These are phyloP conservation scores for Apteryx mantelli DNA, from an alignment of 2,113 vertebrate genomes.

Conservation along the genomic window DNA sequence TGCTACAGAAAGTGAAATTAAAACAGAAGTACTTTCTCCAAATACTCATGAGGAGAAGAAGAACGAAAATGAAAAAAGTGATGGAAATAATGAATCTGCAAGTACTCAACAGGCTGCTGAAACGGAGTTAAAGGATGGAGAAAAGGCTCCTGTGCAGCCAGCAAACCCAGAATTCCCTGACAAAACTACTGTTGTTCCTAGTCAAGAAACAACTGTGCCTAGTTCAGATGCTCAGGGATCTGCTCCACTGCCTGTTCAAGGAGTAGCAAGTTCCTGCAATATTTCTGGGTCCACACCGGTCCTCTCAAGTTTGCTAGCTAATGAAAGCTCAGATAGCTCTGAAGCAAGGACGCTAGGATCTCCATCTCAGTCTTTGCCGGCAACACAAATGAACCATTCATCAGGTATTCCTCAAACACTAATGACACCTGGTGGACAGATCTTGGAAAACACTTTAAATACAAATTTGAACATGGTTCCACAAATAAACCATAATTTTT, in stretches of 20 bases:
- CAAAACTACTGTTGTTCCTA: slow-evolving; percentile 35
- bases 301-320: slow-evolving; percentile 88
- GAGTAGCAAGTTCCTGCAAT: slow-evolving; percentile 68
- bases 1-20: slow-evolving; percentile 65
- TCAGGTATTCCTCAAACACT: slow-evolving; percentile 75
- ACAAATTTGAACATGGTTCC: slow-evolving; percentile 77
- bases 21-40: slow-evolving; percentile 78
- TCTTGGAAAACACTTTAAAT: slow-evolving; percentile 75
- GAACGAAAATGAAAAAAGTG: slow-evolving; percentile 72
- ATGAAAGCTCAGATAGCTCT: slow-evolving; percentile 82
- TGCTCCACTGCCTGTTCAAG: slow-evolving; percentile 57
- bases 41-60: slow-evolving; percentile 71
- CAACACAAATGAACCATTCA: slow-evolving; percentile 76
- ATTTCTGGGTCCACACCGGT: slow-evolving; percentile 81
- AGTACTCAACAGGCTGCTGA: slow-evolving; percentile 75
- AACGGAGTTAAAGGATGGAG: slow-evolving; percentile 73
- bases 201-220: slow-evolving; percentile 65
- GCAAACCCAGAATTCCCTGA: slow-evolving; percentile 56
- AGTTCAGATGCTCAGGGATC: slow-evolving; percentile 64
- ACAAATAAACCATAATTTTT: slow-evolving; percentile 79
- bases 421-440: slow-evolving; percentile 74
- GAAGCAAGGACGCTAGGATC: slow-evolving; percentile 78
- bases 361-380: slow-evolving; percentile 77
- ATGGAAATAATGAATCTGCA: slow-evolving; percentile 46
- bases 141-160: slow-evolving; percentile 38